phyloP scores from a whole-genome alignment of 2,888 invertebrate genomes.

The Gandaritis pyraliata region DNA sequence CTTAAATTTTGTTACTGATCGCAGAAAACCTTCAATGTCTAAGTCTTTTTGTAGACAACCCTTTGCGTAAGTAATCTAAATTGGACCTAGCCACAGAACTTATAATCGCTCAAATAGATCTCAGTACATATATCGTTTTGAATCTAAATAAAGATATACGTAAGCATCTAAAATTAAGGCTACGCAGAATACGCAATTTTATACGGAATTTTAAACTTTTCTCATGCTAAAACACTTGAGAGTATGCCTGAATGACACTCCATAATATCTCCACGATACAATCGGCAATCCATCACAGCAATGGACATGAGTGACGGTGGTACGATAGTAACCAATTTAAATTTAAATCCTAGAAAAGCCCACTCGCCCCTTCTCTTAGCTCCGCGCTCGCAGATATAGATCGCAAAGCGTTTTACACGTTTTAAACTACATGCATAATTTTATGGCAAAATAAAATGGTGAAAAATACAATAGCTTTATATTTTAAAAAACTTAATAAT shows the following conservation, averaged over 20 bases:
- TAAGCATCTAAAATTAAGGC: no score
- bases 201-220: not conserved
- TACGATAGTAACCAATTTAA: conserved; percentile 75
- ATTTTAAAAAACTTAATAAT: not conserved
- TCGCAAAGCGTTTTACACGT: conserved; percentile 28
- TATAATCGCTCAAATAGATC: no score
- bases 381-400: conserved; percentile 40
- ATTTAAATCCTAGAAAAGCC: conserved; percentile 71
- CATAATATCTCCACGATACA: conserved; percentile 50
- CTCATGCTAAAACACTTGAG: conserved; percentile 2
- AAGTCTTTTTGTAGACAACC: no score
- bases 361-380: conserved; percentile 52
- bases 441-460: not conserved
- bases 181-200: no score
- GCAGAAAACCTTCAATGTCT: no score
- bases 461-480: not conserved
- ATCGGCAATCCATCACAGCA: conserved; percentile 75
- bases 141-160: no score
- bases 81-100: no score
- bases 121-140: no score
- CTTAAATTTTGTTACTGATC: no score
- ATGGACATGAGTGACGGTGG: conserved; percentile 66
- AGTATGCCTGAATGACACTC: conserved; percentile 5
- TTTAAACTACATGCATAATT: conserved; percentile 13
- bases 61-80: no score